Base-by-base conservation (phyloP, 2,113 vertebrate genomes). In the Clinocottus analis region DNA sequence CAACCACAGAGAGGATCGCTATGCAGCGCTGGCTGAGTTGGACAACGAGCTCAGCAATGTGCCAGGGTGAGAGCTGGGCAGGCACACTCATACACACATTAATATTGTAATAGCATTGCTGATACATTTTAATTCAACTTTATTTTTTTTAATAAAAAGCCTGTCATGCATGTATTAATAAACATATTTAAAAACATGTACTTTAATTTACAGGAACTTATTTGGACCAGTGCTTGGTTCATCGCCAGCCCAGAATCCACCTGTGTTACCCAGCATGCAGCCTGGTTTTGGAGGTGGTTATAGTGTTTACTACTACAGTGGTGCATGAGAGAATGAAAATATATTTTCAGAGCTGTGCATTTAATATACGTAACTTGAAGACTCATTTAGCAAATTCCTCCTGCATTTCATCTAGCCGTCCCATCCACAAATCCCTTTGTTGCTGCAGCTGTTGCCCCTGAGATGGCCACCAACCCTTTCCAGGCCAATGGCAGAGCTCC, bases 391-490 rank as follows among this genome's bases (percentile, higher is more conserved):
- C 62, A 29, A 61, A 25, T 33, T 10, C 21, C 16, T n/a, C 19
- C 21, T 86, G 19, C 68, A 17, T 79, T 71, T 75, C 80, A 91
- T 94, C 74, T 87, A 98, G 97, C 95, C 62, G 92, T 96, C 56
- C 95, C 97, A 85, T 97, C 96, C 82, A 98, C 97, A 92, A 99
- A 99, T 90, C 97, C 98, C 49, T 99, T 99, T 72, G 96, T 98
- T 84, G 96, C 96, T 83, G 94, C 96, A 75, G 95, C 94, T 56
- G 95, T 97, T 89, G 94, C 95, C 88, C 95, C 97, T 51, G 96
- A 97, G 89, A 96, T 97, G 92, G 96, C 97, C 81, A 97, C 95
- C 91, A 98, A 99, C 90, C 98, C 98, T 74, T 99, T 99, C 96
- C 98, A 98, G 94, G 94, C 96, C 86, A 98, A 96, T 75, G 96